phyloP scores from a whole-genome alignment of 2,888 invertebrate genomes.

The Mythimna albipuncta region DNA sequence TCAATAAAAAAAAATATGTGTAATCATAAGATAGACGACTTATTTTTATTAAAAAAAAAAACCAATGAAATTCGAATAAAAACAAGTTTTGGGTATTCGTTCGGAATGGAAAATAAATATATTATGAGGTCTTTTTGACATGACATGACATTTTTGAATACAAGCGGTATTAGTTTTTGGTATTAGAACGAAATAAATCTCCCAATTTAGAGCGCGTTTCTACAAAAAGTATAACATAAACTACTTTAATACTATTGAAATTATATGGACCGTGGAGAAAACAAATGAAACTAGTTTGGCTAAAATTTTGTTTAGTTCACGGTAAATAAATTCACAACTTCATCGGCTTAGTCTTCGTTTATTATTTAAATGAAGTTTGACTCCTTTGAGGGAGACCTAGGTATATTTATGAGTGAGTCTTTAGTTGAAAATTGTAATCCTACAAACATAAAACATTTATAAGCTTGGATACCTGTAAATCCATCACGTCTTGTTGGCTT shows the following conservation, averaged over 20 bases:
- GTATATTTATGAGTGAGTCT: not conserved
- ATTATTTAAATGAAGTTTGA: conserved; percentile 17
- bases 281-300: conserved; percentile 12
- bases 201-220: not conserved
- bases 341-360: conserved; percentile 14
- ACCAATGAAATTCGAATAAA: too few species aligned
- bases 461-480: not conserved
- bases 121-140: too few species aligned
- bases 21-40: too few species aligned
- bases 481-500: not conserved
- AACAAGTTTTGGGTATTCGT: too few species aligned
- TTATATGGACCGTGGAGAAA: conserved; percentile 13
- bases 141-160: too few species aligned
- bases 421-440: not conserved
- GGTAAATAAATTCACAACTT: conserved; percentile 16
- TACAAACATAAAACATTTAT: not conserved
- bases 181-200: too few species aligned
- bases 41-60: too few species aligned
- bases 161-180: too few species aligned
- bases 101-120: too few species aligned
- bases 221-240: conserved; percentile 2
- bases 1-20: too few species aligned
- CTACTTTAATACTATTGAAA: conserved; percentile 19
- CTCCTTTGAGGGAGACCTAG: not conserved
- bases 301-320: conserved; percentile 8